Conservation (phyloP, 2,113 vertebrate species). For the Petromus typicus region DNA sequence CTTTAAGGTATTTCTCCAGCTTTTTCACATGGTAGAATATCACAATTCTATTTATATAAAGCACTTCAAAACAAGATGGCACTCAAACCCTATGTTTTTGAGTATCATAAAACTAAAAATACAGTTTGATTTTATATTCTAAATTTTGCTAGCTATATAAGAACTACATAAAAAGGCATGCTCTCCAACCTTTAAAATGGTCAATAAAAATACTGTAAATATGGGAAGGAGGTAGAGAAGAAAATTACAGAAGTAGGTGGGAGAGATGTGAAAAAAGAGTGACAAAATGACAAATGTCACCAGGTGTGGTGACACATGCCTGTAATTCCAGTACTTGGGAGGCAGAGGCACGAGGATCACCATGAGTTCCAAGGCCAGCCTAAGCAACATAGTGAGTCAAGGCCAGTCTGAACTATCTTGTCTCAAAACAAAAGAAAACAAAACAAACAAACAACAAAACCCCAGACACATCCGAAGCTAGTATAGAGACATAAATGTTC, state of each 20-base stretch:
- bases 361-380: too few relatives aligned
- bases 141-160: conserved; percentile 12
- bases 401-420: too few relatives aligned
- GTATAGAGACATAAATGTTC: background rate
- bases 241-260: background rate
- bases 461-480: background rate
- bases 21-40: background rate
- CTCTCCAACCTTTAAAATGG: conserved; percentile 28
- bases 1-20: conserved; percentile 20
- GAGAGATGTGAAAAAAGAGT: background rate
- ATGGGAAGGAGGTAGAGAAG: background rate
- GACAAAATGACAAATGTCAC: background rate
- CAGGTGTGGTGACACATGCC: too few relatives aligned
- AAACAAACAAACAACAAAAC: too few relatives aligned
- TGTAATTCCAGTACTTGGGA: too few relatives aligned
- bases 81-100: background rate
- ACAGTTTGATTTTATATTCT: background rate
- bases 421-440: too few relatives aligned
- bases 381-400: too few relatives aligned
- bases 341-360: too few relatives aligned
- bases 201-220: background rate
- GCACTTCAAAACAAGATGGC: background rate
- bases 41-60: conserved; percentile 3
- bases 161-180: background rate
- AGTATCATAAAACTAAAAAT: background rate